Evolutionary conservation across 2,888 invertebrate species (phyloP).

Genomic region (Spodoptera picta): DNA sequence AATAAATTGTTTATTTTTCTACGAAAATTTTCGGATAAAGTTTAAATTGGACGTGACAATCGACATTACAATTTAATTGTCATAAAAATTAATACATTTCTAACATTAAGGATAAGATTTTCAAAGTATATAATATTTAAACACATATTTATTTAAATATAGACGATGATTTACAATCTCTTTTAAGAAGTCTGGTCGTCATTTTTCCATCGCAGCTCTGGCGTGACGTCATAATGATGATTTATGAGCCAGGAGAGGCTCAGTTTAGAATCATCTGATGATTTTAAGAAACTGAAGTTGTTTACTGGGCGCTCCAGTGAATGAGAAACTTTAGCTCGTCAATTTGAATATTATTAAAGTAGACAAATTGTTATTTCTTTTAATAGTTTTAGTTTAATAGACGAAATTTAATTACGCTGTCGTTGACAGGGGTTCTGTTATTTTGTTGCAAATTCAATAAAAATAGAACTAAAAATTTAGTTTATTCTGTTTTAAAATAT

Average conservation of each 20-base stretch:
- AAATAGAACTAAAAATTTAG: too few species aligned
- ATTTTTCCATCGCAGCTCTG: slow-evolving; percentile 38
- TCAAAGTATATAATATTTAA: not conserved
- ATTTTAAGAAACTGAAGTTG: slow-evolving; percentile 9
- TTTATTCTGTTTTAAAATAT: too few species aligned
- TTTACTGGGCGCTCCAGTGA: not conserved
- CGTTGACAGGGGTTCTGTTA: too few species aligned
- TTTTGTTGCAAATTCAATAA: too few species aligned
- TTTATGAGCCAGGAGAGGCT: slow-evolving; percentile 47
- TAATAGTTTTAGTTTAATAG: not conserved
- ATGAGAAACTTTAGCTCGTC: too few species aligned
- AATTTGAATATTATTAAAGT: too few species aligned
- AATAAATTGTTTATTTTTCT: too few species aligned
- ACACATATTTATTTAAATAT: slow-evolving; percentile 20
- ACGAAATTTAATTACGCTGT: too few species aligned
- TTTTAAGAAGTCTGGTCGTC: slow-evolving; percentile 45
- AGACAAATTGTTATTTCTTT: not conserved
- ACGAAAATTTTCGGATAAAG: too few species aligned
- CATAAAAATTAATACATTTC: not conserved
- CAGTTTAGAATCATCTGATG: slow-evolving; percentile 36
- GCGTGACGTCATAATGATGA: slow-evolving; percentile 58
- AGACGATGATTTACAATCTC: slow-evolving; percentile 45
- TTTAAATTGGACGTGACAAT: not conserved
- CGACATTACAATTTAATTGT: not conserved
- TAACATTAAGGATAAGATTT: too few species aligned